A percentile compares a stretch with the other conserved stretches of the same genome.
Evolutionary conservation across 2,113 vertebrate species (phyloP).

Genomic region (Alligator mississippiensis): DNA sequence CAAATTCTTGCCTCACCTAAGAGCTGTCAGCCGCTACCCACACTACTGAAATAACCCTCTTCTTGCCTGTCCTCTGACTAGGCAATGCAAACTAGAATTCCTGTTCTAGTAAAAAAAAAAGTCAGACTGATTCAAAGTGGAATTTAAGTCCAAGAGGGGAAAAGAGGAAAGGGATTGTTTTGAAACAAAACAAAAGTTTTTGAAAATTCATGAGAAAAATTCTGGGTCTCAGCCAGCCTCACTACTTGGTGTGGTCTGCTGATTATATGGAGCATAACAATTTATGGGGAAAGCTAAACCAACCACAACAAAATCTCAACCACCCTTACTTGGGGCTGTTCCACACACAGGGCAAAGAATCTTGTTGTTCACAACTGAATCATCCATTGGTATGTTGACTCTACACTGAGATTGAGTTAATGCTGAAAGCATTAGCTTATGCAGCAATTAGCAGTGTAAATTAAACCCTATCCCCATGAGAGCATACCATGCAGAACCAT

Average conservation of each 20-base stretch:
- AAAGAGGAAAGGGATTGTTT: too few relatives aligned
- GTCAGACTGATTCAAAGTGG: background rate
- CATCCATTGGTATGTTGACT: background rate
- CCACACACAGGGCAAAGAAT: background rate
- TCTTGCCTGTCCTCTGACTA: background rate
- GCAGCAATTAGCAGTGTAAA: conserved; percentile 67
- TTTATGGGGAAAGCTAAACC: background rate
- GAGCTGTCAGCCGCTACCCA: too few relatives aligned
- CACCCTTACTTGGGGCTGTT: background rate
- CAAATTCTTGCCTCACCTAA: too few relatives aligned
- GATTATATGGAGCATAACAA: background rate
- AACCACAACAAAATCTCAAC: background rate
- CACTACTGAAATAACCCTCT: background rate
- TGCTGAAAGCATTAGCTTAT: conserved; percentile 46
- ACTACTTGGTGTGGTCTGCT: background rate
- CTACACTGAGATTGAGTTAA: background rate
- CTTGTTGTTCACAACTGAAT: background rate
- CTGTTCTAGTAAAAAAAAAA: background rate
- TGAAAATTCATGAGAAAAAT: background rate
- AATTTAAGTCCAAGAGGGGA: background rate
- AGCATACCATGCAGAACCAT: background rate
- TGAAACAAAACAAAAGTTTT: background rate
- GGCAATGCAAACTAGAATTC: background rate
- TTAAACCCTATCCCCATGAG: background rate
- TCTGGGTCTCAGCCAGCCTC: background rate